These are phyloP conservation scores for Drosophila sturtevanti DNA, from an alignment of 1,140 invertebrate genomes.

Conservation along the genomic window DNA sequence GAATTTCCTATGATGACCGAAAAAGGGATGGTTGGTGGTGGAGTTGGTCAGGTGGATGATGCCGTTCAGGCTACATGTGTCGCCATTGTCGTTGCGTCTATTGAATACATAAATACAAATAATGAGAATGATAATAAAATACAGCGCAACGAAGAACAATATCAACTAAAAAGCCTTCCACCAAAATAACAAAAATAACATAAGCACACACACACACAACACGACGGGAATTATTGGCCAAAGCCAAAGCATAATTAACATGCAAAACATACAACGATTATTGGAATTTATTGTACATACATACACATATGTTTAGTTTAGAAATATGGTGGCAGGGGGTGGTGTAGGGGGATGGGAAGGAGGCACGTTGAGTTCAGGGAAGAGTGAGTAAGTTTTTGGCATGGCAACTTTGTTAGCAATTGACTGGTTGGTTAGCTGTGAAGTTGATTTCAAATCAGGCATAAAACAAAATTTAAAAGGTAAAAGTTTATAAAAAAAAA, in stretches of 20 bases:
- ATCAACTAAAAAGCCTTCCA: not conserved
- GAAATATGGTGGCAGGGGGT: too few species aligned
- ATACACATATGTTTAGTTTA: not conserved
- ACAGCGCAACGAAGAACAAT: conserved; percentile 27
- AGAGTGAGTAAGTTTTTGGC: not conserved
- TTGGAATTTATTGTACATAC: conserved; percentile 56
- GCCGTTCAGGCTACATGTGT: conserved; percentile 8
- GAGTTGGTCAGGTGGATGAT: not conserved
- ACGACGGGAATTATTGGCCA: conserved; percentile 6
- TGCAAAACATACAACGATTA: conserved; percentile 74
- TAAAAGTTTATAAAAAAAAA: not conserved
- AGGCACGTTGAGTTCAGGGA: not conserved
- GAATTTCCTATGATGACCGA: conserved; percentile 42
- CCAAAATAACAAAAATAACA: conserved; percentile 10
- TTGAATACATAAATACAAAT: conserved; percentile 73
- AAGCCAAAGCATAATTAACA: conserved; percentile 64
- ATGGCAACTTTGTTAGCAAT: not conserved
- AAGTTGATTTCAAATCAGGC: not conserved
- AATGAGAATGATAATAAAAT: conserved; percentile 65
- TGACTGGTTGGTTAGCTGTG: not conserved
- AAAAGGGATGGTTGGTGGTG: not conserved
- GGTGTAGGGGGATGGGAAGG: not conserved
- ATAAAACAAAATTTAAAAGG: not conserved
- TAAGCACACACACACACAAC: too few species aligned
- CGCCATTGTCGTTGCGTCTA: conserved; percentile 51